Percentiles rank a stretch among this genome's conserved stretches.
phyloP scores from a whole-genome alignment of 2,888 invertebrate genomes.

The Pristionchus mayeri region DNA sequence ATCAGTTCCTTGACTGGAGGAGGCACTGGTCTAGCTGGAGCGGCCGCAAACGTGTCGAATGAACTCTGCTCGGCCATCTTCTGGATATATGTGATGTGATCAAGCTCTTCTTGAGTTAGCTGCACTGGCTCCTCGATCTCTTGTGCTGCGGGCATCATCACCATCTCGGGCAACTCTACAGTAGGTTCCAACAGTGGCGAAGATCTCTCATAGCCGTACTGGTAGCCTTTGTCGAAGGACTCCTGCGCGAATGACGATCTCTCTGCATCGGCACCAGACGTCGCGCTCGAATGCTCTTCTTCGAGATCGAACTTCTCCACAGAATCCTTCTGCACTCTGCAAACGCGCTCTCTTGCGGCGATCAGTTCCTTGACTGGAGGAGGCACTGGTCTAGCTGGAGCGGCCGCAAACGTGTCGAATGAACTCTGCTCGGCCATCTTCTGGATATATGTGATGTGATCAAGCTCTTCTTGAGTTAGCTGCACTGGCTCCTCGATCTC shows the following conservation, averaged over 20 bases:
- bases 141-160: neutral
- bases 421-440: constrained; percentile 26
- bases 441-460: constrained; percentile 23
- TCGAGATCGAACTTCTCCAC: neutral
- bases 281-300: neutral
- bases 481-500: neutral
- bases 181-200: neutral
- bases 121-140: neutral
- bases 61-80: constrained; percentile 26
- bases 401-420: neutral
- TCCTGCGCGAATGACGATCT: neutral
- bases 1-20: neutral
- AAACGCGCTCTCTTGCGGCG: neutral
- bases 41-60: neutral
- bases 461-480: constrained; percentile 22
- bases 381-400: neutral
- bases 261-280: constrained; percentile 11
- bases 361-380: neutral
- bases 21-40: neutral
- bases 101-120: constrained; percentile 22
- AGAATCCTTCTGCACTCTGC: neutral
- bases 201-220: neutral
- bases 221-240: neutral
- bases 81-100: constrained; percentile 23
- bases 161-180: neutral